Evolutionary conservation across 2,888 invertebrate species (phyloP).

Genomic region (Melangyna quadrimaculata): DNA sequence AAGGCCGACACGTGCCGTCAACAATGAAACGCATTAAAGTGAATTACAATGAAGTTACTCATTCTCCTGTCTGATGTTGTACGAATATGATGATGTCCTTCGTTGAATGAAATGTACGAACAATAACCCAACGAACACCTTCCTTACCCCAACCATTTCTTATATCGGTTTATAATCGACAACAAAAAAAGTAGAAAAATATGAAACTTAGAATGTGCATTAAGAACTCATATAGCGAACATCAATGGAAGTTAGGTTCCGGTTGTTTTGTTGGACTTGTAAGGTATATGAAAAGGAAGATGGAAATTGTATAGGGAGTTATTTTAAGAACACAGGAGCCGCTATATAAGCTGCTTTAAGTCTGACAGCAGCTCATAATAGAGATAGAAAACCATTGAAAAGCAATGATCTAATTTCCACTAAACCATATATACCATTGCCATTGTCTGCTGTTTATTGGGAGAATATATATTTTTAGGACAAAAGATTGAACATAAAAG

Average conservation of each 20-base stretch:
- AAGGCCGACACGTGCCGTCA: slow-evolving; percentile 81
- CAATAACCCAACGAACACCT: slow-evolving; percentile 47
- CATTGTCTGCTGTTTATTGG: background rate
- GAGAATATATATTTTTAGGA: background rate
- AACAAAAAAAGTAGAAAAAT: background rate
- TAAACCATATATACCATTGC: background rate
- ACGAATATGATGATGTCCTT: slow-evolving; percentile 10
- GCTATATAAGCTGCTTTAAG: slow-evolving; percentile 4
- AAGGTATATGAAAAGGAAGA: background rate
- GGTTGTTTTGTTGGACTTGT: background rate
- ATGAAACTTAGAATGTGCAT: slow-evolving; percentile 39
- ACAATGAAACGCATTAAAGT: slow-evolving; percentile 82
- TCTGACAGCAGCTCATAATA: background rate
- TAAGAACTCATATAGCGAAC: slow-evolving; percentile 8
- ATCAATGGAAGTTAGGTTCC: slow-evolving; percentile 26
- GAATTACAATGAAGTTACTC: slow-evolving; percentile 78
- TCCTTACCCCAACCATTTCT: background rate
- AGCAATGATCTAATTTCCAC: slow-evolving; percentile 18
- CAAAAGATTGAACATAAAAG: slow-evolving; percentile 6
- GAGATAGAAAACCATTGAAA: background rate
- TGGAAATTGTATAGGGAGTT: background rate
- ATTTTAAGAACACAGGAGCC: background rate
- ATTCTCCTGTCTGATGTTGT: slow-evolving; percentile 22
- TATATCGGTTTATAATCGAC: slow-evolving; percentile 3
- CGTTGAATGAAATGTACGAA: slow-evolving; percentile 44